Evolutionary conservation across 2,113 vertebrate genomes (phyloP).

Genomic region (Nettapus auritus): DNA sequence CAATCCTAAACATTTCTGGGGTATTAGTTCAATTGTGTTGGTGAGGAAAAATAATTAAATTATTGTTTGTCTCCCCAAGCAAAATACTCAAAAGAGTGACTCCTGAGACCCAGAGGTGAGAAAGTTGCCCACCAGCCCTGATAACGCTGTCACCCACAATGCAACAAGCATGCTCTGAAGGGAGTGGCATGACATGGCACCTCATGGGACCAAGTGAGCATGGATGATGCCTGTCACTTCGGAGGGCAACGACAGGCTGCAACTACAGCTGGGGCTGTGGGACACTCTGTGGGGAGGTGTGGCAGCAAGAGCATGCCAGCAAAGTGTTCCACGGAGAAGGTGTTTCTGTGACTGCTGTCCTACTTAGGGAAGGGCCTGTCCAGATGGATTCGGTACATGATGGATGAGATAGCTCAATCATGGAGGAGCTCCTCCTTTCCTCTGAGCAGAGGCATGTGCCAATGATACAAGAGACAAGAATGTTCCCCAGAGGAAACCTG

Average conservation of each 20-base stretch:
- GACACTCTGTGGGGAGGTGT: fast-evolving
- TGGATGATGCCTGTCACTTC: fast-evolving
- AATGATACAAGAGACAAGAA: conserved; percentile 70
- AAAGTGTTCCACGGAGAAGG: background rate
- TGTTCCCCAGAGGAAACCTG: conserved; percentile 34
- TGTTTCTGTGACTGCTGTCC: background rate
- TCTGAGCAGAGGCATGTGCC: conserved; percentile 46
- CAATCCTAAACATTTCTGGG: background rate
- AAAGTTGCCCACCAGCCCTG: background rate
- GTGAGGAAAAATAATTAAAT: background rate
- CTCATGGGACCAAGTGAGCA: too few relatives aligned
- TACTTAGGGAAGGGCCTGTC: conserved; percentile 24
- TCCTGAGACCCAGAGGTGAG: background rate
- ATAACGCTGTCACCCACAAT: background rate
- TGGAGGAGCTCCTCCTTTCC: conserved; percentile 36
- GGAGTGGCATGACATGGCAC: too few relatives aligned
- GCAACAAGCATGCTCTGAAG: background rate
- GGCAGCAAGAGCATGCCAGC: background rate
- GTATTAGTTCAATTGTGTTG: background rate
- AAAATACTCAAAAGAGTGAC: background rate
- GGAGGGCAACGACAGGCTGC: fast-evolving
- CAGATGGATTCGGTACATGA: background rate
- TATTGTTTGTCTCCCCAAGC: background rate
- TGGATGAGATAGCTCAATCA: background rate
- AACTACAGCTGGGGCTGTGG: fast-evolving